phyloP scores from a whole-genome alignment of 1,140 invertebrate genomes.

The Drosophila lacteicornis region DNA sequence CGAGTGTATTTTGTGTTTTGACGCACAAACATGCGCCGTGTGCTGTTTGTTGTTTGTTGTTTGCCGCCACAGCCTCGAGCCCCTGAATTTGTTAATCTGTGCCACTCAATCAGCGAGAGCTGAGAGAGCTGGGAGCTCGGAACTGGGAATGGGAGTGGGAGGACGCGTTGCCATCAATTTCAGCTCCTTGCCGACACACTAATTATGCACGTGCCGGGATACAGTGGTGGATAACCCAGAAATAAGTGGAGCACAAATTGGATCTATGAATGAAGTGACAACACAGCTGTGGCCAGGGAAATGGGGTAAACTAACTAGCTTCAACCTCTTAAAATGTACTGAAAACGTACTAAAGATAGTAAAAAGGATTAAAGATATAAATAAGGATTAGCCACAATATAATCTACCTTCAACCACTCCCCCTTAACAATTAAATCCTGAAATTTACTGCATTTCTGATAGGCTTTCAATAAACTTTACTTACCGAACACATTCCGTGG shows the following conservation, averaged over 20 bases:
- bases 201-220: slow-evolving; percentile 69
- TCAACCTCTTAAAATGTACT: too few species aligned
- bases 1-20: slow-evolving; percentile 77
- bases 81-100: slow-evolving; percentile 77
- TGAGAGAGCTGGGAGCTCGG: slow-evolving; percentile 12
- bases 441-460: background rate
- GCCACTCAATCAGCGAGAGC: slow-evolving; percentile 70
- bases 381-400: too few species aligned
- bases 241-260: slow-evolving; percentile 18
- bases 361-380: too few species aligned
- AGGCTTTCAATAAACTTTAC: slow-evolving; percentile 1
- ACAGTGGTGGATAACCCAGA: slow-evolving; percentile 27
- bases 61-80: slow-evolving; percentile 46
- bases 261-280: slow-evolving; percentile 10
- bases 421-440: background rate
- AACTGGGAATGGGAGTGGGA: background rate
- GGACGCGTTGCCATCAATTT: slow-evolving; percentile 48
- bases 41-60: slow-evolving; percentile 31
- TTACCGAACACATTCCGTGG: background rate
- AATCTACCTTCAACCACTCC: too few species aligned
- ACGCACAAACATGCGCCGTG: slow-evolving; percentile 63
- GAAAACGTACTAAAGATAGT: too few species aligned
- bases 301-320: background rate
- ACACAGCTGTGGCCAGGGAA: background rate
- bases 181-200: slow-evolving; percentile 52